Evolutionary conservation across 2,113 vertebrate genomes (phyloP), one percentile per base, ranked within the genome.

Genomic region (Sinocyclocheilus maitianheensis): DNA sequence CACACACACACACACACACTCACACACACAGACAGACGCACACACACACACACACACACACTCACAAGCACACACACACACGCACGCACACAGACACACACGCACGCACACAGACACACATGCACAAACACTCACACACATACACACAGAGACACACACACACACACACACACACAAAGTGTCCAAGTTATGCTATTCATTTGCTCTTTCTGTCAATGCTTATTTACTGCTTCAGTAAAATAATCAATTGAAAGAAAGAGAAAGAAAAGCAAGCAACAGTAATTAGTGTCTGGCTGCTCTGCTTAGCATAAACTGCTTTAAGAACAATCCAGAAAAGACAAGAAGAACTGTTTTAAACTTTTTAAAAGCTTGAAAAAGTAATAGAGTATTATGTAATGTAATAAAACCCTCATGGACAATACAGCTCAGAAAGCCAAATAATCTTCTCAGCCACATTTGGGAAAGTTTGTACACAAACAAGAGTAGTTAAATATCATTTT

Each of bases 141-240:
- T 0, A 40, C 5, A 6, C 37, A 40, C 46, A 12, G 2, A 48
- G 10, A 12, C 46, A 48, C 46, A 3, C 1, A 16, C 5, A 7
- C 67, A 30, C 30, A 2, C 30, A 30, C 30, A 51, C 51, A 53
- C 51, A 53, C 51, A 53, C 51, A 53, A 3, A 11, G 46, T 48
- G 75, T 30, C 18, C 69, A 72, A 40, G 48, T 78, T 78, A 78
- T 78, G 53, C 55, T 12, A 51, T 79, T 83, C n/a, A 30, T 62
- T 63, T 71, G 20, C 60, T 16, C 55, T 20, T 48, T 75, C 77
- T 22, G 53, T 78, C 53, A 60, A 34, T 60, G 51, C 77, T 78
- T 37, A 78, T 58, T 78, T 10, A 40, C 30, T 79, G 77, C 77
- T 79, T 58, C 30, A 37, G 77, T 60, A 40, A 13, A 79, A 40